Percentiles rank a stretch among this genome's conserved stretches.
Conservation (phyloP, 2,888 invertebrate species). For the Seira musarum region DNA sequence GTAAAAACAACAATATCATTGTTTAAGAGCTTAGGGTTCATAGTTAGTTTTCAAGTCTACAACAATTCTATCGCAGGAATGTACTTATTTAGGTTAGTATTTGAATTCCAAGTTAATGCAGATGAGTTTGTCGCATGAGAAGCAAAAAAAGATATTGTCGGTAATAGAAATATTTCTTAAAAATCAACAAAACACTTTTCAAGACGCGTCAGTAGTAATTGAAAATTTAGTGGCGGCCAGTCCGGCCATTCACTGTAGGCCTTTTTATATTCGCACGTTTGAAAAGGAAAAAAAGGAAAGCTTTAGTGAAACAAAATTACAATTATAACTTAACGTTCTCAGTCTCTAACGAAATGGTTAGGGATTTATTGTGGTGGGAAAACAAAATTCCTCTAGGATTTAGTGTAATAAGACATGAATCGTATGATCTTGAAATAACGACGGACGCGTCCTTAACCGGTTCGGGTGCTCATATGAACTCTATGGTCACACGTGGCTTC, state of each 20-base stretch:
- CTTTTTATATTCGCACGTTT: constrained; percentile 37
- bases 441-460: constrained; percentile 51
- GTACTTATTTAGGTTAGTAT: too few relatives aligned
- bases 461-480: constrained; percentile 34
- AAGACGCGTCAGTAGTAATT: constrained; percentile 17
- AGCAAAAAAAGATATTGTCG: not conserved
- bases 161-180: not conserved
- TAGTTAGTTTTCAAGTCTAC: too few relatives aligned
- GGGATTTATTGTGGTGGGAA: constrained; percentile 47
- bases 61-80: too few relatives aligned
- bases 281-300: constrained; percentile 32
- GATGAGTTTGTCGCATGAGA: constrained; percentile 2
- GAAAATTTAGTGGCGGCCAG: constrained; percentile 37
- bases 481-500: constrained; percentile 1
- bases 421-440: constrained; percentile 24
- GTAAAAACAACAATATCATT: too few relatives aligned
- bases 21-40: too few relatives aligned
- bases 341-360: not conserved
- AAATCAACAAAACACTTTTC: not conserved
- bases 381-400: not conserved
- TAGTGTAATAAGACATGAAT: constrained; percentile 22
- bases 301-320: not conserved
- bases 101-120: constrained; percentile 1
- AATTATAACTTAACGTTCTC: not conserved
- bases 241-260: constrained; percentile 38